Percentiles rank a stretch among this genome's conserved stretches.
These are phyloP conservation scores for Octonoba sinensis DNA, from an alignment of 2,888 invertebrate genomes.

Conservation along the genomic window DNA sequence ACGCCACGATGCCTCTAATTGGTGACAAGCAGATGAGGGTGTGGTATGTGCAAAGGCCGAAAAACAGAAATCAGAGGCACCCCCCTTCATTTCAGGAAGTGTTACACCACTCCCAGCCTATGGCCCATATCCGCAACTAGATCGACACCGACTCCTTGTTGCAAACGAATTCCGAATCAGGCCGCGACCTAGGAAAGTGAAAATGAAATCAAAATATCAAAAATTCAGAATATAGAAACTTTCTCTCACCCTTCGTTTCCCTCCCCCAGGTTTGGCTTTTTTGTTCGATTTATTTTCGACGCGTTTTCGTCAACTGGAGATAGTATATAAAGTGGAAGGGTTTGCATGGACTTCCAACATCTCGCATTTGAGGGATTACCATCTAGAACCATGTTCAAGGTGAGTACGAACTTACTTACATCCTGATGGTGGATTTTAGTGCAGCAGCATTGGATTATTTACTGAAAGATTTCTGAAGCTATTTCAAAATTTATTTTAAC, in stretches of 20 bases:
- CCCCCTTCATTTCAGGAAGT: slow-evolving; percentile 63
- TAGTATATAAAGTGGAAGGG: slow-evolving; percentile 33
- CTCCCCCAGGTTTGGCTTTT: slow-evolving; percentile 16
- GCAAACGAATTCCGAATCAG: slow-evolving; percentile 47
- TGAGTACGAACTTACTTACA: slow-evolving; percentile 17
- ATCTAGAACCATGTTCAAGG: slow-evolving; percentile 56
- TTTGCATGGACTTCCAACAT: neutral
- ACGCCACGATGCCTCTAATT: slow-evolving; percentile 15
- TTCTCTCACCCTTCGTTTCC: slow-evolving; percentile 27
- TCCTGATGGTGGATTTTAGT: neutral
- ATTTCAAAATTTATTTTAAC: too few relatives aligned
- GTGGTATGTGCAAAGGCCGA: slow-evolving; percentile 39
- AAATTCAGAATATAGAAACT: slow-evolving; percentile 50
- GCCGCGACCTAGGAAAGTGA: slow-evolving; percentile 62
- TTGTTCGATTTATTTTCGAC: slow-evolving; percentile 3
- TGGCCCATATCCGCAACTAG: slow-evolving; percentile 62
- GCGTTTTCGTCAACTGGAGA: slow-evolving; percentile 13
- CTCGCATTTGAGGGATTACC: neutral
- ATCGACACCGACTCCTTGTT: slow-evolving; percentile 24
- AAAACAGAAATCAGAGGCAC: slow-evolving; percentile 47
- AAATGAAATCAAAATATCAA: slow-evolving; percentile 59
- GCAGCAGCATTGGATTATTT: slow-evolving; percentile 1
- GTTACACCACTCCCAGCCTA: slow-evolving; percentile 59
- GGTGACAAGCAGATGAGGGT: slow-evolving; percentile 36
- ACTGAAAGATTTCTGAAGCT: too few relatives aligned